Conservation (phyloP, 2,113 vertebrate species). For the Pachypanchax playfairii region DNA sequence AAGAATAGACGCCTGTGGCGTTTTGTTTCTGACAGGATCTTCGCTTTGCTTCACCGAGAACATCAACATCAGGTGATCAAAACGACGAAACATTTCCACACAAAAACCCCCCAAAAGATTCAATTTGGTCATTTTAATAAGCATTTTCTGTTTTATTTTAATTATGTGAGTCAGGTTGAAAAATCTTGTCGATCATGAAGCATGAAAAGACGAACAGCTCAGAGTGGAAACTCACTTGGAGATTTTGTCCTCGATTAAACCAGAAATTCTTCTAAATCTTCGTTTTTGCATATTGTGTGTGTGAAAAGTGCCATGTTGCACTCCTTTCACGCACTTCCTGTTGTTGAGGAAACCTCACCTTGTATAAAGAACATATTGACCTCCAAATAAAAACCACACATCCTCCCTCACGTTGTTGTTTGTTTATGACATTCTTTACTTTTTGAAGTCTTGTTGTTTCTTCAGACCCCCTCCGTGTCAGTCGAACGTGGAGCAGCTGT, state of each 20-base stretch:
- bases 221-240: too few species aligned
- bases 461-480: background rate
- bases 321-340: constrained; percentile 38
- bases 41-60: background rate
- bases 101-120: background rate
- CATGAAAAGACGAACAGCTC: background rate
- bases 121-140: background rate
- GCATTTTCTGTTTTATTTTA: background rate
- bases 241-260: too few species aligned
- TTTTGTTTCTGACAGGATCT: background rate
- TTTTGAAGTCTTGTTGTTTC: background rate
- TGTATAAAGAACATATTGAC: constrained; percentile 18
- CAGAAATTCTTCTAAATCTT: background rate
- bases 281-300: background rate
- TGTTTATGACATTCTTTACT: background rate
- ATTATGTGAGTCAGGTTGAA: background rate
- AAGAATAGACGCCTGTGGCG: background rate
- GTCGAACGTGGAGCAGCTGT: too few species aligned
- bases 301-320: background rate
- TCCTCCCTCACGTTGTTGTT: background rate
- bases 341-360: constrained; percentile 29
- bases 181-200: too few species aligned
- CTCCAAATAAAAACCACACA: constrained; percentile 28
- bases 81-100: background rate
- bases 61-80: background rate